These are phyloP conservation scores for Pangasius djambal DNA, from an alignment of 2,797 vertebrate genomes.

Conservation along the genomic window DNA sequence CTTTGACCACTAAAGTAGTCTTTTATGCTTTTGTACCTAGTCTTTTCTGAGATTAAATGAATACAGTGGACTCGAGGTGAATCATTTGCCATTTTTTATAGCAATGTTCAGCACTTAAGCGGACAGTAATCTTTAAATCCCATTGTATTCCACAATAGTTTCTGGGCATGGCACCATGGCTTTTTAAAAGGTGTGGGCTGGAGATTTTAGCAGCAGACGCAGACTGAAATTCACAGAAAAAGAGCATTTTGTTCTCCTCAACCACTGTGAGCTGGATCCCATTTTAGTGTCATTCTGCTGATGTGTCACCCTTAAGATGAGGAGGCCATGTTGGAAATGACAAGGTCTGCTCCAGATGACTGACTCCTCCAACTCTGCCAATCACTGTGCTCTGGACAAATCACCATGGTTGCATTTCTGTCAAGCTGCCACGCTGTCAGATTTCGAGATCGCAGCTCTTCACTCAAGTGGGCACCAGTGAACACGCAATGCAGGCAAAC, in stretches of 20 bases:
- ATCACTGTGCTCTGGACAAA: conserved; percentile 52
- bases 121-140: conserved; percentile 6
- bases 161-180: not conserved
- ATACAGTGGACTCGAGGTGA: conserved; percentile 12
- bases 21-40: not conserved
- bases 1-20: not conserved
- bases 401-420: conserved; percentile 39
- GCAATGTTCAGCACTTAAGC: conserved; percentile 16
- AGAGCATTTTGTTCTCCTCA: not conserved
- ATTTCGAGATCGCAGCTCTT: conserved; percentile 34
- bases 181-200: conserved; percentile 16
- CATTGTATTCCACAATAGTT: not conserved
- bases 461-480: conserved; percentile 16
- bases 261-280: not conserved
- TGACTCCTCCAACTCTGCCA: conserved; percentile 49
- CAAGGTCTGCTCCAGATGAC: conserved; percentile 44
- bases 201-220: not conserved
- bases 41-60: not conserved
- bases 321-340: conserved; percentile 49
- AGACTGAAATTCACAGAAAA: not conserved
- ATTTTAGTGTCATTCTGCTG: conserved; percentile 37
- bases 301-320: conserved; percentile 30
- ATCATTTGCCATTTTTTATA: not conserved
- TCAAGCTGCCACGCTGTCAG: conserved; percentile 34
- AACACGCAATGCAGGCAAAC: conserved; percentile 13